Evolutionary conservation across 2,888 invertebrate species (phyloP), one percentile per base, ranked within the genome.

Genomic region (Drosophila anomelani): DNA sequence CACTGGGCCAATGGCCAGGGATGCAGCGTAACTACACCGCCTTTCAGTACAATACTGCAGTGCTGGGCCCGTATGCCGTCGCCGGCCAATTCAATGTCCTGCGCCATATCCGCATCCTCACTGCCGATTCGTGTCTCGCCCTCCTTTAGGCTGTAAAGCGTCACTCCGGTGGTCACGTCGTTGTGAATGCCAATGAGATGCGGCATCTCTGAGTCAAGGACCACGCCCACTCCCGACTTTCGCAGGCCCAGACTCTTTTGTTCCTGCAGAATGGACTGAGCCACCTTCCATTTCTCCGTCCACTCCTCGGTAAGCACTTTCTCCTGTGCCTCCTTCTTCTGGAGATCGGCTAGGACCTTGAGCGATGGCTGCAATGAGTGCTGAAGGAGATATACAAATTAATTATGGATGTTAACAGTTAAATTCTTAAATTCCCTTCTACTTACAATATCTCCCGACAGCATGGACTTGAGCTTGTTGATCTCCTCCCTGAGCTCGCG

Each of bases 181-280:
- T 98, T 98, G 88, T 98, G 98, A 77, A 98, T 97, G 38, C 97
- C 97, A 57, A 98, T 96, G 7, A 98, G 94, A 93, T 98, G 98
- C 0, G 98, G 98, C 94, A 96, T 95, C 90, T 97, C 97, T 0
- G 97, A 97, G 92, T 97, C 97, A 55, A 97, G 93, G 3, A 97
- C 97, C 0, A 98, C 97, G 0, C 98, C 98, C 0, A 96, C 95
- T 0, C 97, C 97, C 47, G 97, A 96, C 93, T 97, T 98, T 46
- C 98, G 93, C 64, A 98, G 93, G 0, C 97, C 98, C 32, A 97
- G 93, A 6, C 97, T 96, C 90, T 96, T 95, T 92, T 98, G 97
- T 90, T 98, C 98, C 90, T 97, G 95, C 39, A 97, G 93, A 81
- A 97, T 97, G 81, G 96, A 96, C 90, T 97, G 97, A 0, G 97